Evolutionary conservation across 2,797 vertebrate genomes (phyloP).

Genomic region (Pelodytes ibericus): DNA sequence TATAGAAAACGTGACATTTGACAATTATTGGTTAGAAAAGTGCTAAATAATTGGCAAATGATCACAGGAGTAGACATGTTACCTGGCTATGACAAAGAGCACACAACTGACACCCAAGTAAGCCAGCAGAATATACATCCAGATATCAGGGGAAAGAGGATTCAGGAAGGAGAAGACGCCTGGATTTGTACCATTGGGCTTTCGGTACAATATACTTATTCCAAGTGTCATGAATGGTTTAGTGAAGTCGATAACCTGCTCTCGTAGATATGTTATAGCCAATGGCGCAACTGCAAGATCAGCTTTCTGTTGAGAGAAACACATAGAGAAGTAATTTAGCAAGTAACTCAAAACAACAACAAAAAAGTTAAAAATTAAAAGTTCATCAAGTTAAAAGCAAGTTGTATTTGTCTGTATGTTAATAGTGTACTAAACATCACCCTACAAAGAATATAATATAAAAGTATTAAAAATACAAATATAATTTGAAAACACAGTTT

Average conservation of each 20-base stretch:
- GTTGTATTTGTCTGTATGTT: slow-evolving; percentile 46
- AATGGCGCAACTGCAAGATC: slow-evolving; percentile 97
- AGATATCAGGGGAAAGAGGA: slow-evolving; percentile 99
- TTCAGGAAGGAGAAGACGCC: slow-evolving; percentile 99
- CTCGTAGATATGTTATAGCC: slow-evolving; percentile 95
- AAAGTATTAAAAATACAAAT: too few relatives aligned
- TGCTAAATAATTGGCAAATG: slow-evolving; percentile 79
- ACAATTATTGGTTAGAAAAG: slow-evolving; percentile 75
- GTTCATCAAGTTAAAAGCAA: slow-evolving; percentile 66
- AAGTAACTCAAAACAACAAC: slow-evolving; percentile 68
- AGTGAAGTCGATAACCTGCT: slow-evolving; percentile 99
- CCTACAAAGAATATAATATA: too few relatives aligned
- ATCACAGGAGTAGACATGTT: slow-evolving; percentile 90
- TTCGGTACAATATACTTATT: slow-evolving; percentile 99
- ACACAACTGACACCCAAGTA: slow-evolving; percentile 99
- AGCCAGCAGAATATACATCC: slow-evolving; percentile 99
- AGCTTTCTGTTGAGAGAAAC: slow-evolving; percentile 92
- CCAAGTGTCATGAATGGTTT: slow-evolving; percentile 99
- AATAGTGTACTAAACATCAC: too few relatives aligned
- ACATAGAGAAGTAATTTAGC: slow-evolving; percentile 70
- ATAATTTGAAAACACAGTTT: too few relatives aligned
- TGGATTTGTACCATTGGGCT: slow-evolving; percentile 99
- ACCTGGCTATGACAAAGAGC: slow-evolving; percentile 99
- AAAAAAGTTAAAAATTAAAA: slow-evolving; percentile 72
- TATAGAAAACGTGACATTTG: slow-evolving; percentile 79